Conservation (phyloP, 2,888 invertebrate genomes). For the Macropis europaea region DNA sequence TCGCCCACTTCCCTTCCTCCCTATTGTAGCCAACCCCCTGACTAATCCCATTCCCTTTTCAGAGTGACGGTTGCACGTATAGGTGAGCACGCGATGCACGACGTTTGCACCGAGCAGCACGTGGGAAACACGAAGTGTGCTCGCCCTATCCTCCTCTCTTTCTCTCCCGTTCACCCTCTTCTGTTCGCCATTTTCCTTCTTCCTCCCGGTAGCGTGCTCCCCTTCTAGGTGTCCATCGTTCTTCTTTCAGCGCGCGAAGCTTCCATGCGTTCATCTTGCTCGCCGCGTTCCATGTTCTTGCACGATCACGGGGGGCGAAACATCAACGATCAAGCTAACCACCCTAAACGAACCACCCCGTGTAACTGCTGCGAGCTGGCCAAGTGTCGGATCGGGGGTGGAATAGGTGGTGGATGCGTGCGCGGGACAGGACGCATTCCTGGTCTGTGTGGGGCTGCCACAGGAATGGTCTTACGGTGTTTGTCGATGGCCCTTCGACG, state of each 20-base stretch:
- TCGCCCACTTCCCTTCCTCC: conserved; percentile 40
- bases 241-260: background rate
- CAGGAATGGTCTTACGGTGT: conserved; percentile 58
- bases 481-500: conserved; percentile 54
- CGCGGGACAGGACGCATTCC: conserved; percentile 66
- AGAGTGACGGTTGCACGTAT: conserved; percentile 73
- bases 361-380: conserved; percentile 65
- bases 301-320: conserved; percentile 59
- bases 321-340: conserved; percentile 71
- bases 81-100: conserved; percentile 75
- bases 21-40: conserved; percentile 70
- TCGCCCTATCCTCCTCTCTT: conserved; percentile 26
- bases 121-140: conserved; percentile 77
- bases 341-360: conserved; percentile 58
- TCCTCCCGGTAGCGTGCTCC: background rate
- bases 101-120: conserved; percentile 69
- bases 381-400: conserved; percentile 63
- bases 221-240: background rate
- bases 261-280: conserved; percentile 6
- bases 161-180: background rate
- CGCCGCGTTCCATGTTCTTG: conserved; percentile 20
- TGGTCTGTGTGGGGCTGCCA: conserved; percentile 38
- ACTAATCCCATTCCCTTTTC: conserved; percentile 74
- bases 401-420: conserved; percentile 51
- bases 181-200: background rate